Evolutionary conservation across 2,797 vertebrate species (phyloP).

Genomic region (Cygnus olor): DNA sequence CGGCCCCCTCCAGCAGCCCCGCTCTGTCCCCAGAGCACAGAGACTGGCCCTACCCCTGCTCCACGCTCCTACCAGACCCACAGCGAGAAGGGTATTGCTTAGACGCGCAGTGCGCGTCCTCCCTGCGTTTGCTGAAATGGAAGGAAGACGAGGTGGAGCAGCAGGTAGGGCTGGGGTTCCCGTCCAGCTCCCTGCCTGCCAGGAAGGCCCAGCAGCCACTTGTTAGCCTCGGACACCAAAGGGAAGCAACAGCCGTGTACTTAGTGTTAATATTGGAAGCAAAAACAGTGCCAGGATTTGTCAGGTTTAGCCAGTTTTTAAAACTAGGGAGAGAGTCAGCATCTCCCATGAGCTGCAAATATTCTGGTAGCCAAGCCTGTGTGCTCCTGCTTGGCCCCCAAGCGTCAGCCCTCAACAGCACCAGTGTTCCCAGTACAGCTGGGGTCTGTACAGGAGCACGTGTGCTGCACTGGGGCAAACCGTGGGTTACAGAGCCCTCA

Average conservation of each 20-base stretch:
- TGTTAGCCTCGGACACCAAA: not conserved
- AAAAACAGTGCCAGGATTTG: not conserved
- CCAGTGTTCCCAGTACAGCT: not conserved
- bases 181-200: not conserved
- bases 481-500: not conserved
- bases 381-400: not conserved
- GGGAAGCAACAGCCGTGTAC: not conserved
- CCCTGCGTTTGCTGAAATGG: not conserved
- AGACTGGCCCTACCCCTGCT: not conserved
- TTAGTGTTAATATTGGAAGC: not conserved
- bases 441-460: not conserved
- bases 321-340: not conserved
- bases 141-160: slow-evolving; percentile 45
- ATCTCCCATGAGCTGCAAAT: not conserved
- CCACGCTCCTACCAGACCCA: not conserved
- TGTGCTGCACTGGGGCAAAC: not conserved
- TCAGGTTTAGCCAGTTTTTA: not conserved
- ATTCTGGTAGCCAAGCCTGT: not conserved
- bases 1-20: not conserved
- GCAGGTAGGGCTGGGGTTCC: not conserved
- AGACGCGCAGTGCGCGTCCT: not conserved
- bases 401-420: not conserved
- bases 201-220: not conserved
- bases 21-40: not conserved
- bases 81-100: slow-evolving; percentile 37